phyloP scores from a whole-genome alignment of 2,797 vertebrate genomes.

The Poeciliopsis paucimaculata region DNA sequence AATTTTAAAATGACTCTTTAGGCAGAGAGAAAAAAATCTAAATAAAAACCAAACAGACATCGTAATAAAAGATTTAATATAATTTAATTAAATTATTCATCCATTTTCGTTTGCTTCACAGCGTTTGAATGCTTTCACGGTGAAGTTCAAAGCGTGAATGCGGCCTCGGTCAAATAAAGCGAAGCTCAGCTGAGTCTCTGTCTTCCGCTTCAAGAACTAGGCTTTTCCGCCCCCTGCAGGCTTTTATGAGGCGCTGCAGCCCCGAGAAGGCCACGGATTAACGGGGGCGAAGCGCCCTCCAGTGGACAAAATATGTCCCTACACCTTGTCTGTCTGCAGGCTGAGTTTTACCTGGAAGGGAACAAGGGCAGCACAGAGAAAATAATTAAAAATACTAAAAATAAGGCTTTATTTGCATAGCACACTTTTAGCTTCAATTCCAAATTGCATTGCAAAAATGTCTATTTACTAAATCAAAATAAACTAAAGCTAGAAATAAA shows the following conservation, averaged over 20 bases:
- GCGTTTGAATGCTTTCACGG: slow-evolving; percentile 62
- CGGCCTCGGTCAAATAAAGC: slow-evolving; percentile 36
- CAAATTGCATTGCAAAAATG: neutral
- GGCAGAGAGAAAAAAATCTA: neutral
- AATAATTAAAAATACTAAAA: neutral
- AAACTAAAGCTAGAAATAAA: neutral
- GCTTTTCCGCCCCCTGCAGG: slow-evolving; percentile 48
- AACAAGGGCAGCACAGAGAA: neutral
- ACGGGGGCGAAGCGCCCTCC: slow-evolving; percentile 22
- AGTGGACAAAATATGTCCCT: slow-evolving; percentile 16
- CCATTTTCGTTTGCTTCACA: neutral
- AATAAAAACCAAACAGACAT: neutral
- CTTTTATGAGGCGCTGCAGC: neutral
- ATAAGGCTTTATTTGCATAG: neutral
- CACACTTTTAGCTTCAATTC: neutral
- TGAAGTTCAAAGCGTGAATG: slow-evolving; percentile 67
- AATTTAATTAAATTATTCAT: rapidly evolving
- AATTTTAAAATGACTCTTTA: neutral
- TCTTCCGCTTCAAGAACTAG: neutral
- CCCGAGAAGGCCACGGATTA: rapidly evolving
- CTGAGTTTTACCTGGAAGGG: neutral
- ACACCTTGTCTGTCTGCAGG: neutral
- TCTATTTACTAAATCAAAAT: neutral
- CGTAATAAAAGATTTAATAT: neutral
- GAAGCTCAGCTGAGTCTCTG: slow-evolving; percentile 21